These are phyloP conservation scores for Eufriesea mexicana DNA, from an alignment of 1,140 invertebrate species.

Conservation along the genomic window DNA sequence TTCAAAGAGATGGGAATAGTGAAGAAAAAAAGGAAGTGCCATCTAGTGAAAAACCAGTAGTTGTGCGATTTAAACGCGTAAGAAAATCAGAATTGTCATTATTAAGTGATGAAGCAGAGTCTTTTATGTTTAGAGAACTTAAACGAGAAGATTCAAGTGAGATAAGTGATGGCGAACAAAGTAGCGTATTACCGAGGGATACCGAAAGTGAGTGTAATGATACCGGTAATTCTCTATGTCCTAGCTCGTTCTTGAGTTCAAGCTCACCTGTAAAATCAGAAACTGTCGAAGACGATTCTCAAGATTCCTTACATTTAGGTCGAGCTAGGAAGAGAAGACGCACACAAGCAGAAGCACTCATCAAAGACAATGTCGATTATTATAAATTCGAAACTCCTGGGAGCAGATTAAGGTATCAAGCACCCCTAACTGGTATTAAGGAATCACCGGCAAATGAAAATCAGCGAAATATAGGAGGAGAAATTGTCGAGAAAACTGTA, in stretches of 20 bases:
- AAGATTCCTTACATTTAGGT: slow-evolving; percentile 70
- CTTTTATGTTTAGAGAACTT: slow-evolving; percentile 89
- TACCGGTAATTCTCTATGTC: slow-evolving; percentile 27
- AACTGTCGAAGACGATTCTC: slow-evolving; percentile 73
- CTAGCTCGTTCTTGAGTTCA: slow-evolving; percentile 65
- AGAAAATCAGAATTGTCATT: slow-evolving; percentile 88
- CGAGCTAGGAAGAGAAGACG: slow-evolving; percentile 80
- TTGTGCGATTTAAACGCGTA: slow-evolving; percentile 89
- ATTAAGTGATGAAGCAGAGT: slow-evolving; percentile 91
- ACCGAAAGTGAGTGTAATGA: slow-evolving; percentile 78
- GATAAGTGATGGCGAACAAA: slow-evolving; percentile 79
- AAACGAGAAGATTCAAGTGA: slow-evolving; percentile 84
- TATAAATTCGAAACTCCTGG: slow-evolving; percentile 85
- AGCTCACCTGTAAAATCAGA: slow-evolving; percentile 68
- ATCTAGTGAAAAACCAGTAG: slow-evolving; percentile 83
- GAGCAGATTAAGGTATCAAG: slow-evolving; percentile 82
- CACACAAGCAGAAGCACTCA: slow-evolving; percentile 84
- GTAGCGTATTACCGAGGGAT: slow-evolving; percentile 78
- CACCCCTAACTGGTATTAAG: slow-evolving; percentile 72
- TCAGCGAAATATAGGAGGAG: slow-evolving; percentile 52
- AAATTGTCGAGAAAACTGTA: slow-evolving; percentile 50
- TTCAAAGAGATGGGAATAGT: slow-evolving; percentile 63
- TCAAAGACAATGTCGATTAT: slow-evolving; percentile 85
- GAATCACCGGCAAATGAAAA: slow-evolving; percentile 18
- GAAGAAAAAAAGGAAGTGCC: slow-evolving; percentile 76